Percentiles rank a stretch among this genome's conserved stretches.
phyloP scores from a whole-genome alignment of 1,140 invertebrate genomes.

The Musca domestica region DNA sequence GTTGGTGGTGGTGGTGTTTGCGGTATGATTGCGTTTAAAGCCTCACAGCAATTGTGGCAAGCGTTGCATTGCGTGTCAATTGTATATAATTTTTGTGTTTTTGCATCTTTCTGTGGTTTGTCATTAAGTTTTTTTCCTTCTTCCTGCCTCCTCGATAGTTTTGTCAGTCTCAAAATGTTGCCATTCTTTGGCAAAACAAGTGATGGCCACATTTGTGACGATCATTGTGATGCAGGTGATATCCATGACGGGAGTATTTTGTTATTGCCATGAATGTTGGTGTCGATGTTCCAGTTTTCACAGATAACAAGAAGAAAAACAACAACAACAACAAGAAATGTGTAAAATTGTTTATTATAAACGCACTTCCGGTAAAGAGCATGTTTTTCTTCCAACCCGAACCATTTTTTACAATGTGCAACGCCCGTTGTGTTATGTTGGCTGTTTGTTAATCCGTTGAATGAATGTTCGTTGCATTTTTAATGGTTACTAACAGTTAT shows the following conservation, averaged over 20 bases:
- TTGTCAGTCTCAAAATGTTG: constrained; percentile 2
- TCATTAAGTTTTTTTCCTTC: background rate
- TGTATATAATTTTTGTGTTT: constrained; percentile 19
- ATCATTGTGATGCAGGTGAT: constrained; percentile 2
- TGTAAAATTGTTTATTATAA: constrained; percentile 19
- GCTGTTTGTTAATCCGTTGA: no score
- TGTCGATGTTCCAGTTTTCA: no score
- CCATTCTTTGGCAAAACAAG: background rate
- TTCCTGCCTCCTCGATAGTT: no score
- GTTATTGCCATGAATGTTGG: no score
- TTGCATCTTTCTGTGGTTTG: background rate
- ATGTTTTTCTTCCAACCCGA: background rate
- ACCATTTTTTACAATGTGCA: no score
- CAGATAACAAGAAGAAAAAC: background rate
- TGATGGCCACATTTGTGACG: constrained; percentile 1
- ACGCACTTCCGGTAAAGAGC: constrained; percentile 16
- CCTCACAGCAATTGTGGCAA: constrained; percentile 14
- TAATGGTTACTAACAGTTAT: no score
- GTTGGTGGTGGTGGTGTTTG: background rate
- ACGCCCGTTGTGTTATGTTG: no score
- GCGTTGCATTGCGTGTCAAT: constrained; percentile 16
- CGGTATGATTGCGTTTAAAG: background rate
- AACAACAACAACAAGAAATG: background rate
- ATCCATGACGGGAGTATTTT: background rate
- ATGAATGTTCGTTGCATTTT: no score